Conservation (phyloP, 1,140 invertebrate species). For the Danaus plexippus region DNA sequence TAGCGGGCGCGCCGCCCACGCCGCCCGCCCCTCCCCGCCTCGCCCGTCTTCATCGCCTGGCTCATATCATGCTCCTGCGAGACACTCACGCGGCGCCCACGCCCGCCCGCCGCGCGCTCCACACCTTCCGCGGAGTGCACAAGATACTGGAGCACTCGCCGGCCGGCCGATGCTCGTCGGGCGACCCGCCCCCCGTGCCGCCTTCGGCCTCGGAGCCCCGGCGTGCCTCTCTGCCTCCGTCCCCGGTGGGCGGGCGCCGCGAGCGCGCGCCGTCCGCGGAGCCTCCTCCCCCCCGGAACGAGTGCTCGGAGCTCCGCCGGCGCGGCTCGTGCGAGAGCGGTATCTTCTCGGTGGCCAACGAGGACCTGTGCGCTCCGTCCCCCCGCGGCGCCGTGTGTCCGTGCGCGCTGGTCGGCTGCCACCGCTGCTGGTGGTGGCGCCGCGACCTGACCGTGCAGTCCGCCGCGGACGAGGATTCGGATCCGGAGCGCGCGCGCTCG, state of each 20-base stretch:
- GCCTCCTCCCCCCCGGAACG: constrained; percentile 29
- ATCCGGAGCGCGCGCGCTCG: constrained; percentile 23
- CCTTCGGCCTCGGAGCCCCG: constrained; percentile 35
- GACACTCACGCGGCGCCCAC: constrained; percentile 76
- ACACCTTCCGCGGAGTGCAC: constrained; percentile 76
- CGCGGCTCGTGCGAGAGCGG: constrained; percentile 91
- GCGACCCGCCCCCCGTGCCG: constrained; percentile 29
- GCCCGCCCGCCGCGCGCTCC: constrained; percentile 35
- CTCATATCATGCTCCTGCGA: constrained; percentile 83
- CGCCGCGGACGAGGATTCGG: constrained; percentile 18
- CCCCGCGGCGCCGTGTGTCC: constrained; percentile 53
- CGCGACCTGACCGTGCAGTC: constrained; percentile 11
- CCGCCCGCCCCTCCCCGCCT: constrained; percentile 50
- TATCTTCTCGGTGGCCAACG: constrained; percentile 88
- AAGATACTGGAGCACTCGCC: constrained; percentile 78
- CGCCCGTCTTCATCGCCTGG: constrained; percentile 73
- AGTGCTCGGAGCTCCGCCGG: constrained; percentile 61
- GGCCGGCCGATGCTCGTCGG: constrained; percentile 76
- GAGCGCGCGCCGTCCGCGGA: constrained; percentile 29
- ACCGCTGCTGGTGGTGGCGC: constrained; percentile 59
- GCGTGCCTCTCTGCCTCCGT: constrained; percentile 43
- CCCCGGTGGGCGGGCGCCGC: constrained; percentile 37
- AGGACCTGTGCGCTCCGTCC: constrained; percentile 72
- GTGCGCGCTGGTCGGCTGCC: constrained; percentile 61
- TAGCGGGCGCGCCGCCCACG: constrained; percentile 30